Percentiles rank a stretch among this genome's conserved stretches.
Evolutionary conservation across 2,113 vertebrate genomes (phyloP).

Genomic region (Rhegmatorhina hoffmannsi): DNA sequence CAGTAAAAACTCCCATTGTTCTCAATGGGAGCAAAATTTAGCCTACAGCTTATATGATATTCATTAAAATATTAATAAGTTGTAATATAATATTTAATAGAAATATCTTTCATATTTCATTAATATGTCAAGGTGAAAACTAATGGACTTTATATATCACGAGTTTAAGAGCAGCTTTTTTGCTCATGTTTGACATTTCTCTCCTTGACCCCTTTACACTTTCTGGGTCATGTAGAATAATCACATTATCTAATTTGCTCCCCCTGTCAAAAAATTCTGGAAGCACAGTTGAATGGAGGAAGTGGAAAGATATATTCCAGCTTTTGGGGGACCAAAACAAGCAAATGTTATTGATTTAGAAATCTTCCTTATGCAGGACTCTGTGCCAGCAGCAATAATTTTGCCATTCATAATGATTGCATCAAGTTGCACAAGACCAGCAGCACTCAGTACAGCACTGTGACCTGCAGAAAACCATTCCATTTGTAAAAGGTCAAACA

Average conservation of each 20-base stretch:
- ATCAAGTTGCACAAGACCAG: conserved; percentile 77
- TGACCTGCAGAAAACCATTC: conserved; percentile 77
- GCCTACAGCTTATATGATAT: background rate
- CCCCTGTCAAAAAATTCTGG: background rate
- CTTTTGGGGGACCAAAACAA: conserved; percentile 74
- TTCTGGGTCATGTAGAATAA: conserved; percentile 5
- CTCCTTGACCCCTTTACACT: background rate
- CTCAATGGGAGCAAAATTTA: background rate
- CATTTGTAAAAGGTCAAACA: conserved; percentile 78
- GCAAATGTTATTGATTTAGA: conserved; percentile 78
- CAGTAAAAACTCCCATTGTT: background rate
- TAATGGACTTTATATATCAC: background rate
- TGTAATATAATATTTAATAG: background rate
- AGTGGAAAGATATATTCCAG: conserved; percentile 33
- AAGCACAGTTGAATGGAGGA: background rate
- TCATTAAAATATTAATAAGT: background rate
- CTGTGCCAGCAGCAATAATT: conserved; percentile 71
- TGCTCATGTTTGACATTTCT: background rate
- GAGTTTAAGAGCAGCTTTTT: background rate
- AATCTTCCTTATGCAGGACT: conserved; percentile 75
- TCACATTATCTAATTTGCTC: conserved; percentile 33
- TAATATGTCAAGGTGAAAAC: background rate
- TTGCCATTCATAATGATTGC: conserved; percentile 78
- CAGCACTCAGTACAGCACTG: conserved; percentile 70
- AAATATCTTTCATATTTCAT: background rate